Base-by-base conservation (phyloP, 2,888 invertebrate genomes). In the Aquatica leii region DNA sequence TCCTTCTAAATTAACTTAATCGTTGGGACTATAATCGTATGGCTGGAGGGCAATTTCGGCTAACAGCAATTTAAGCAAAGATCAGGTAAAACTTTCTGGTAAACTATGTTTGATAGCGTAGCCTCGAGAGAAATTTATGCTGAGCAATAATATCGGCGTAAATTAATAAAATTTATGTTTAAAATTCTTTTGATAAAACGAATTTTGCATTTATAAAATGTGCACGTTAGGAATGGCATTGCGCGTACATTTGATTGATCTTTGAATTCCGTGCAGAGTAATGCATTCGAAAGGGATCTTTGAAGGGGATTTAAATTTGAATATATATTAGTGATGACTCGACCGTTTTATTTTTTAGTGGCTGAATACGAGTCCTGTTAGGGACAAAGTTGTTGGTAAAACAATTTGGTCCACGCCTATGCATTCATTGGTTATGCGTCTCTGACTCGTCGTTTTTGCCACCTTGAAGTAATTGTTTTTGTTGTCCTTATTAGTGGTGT, bases 291-390 rank as follows among this genome's bases (percentile, higher is more conserved):
- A 55, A 61, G 61, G 53, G 56, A 71, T 67, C 65, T 67, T 65
- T 65, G 69, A 59, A 73, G 75, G 74, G 76, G 75, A 77, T 76
- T 75, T 71, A 76, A 78, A 79, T 79, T 79, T 79, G 77, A 79
- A 79, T 79, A 78, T 79, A 79, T 78, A 79, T 79, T 78, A 76
- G 74, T 71, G 75, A 76, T 78, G 77, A 79, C 77, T 77, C 70
- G 74, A 59, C 72, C 70, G 69, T 73, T 73, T 73, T 74, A 68
- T 49, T 43, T 56, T 61, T 54, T 63, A 43, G 66, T 59, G 61
- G 67, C 51, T 67, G 65, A 67, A 57, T 65, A 58, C 54, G 65
- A 65, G 65, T 65, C 55, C 62, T 54, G 65, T 65, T 65, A 59
- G 55, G 65, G 65, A 54, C 52, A 51, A 51, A 53, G 52, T 24